Evolutionary conservation across 2,113 vertebrate species (phyloP).

Genomic region (Agapornis roseicollis): DNA sequence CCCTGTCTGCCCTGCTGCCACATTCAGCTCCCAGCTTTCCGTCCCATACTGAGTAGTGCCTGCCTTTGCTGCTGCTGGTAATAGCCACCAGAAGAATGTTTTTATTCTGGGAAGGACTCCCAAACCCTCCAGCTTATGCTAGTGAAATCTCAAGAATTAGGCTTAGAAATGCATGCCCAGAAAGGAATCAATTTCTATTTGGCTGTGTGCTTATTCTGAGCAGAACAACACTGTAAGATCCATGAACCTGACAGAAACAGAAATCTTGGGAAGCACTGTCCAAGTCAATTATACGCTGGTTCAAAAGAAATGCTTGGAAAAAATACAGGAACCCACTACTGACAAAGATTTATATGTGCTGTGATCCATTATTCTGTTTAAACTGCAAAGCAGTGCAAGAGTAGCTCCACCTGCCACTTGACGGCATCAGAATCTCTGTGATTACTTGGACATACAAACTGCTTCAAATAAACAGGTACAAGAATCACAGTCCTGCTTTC

Average conservation of each 20-base stretch:
- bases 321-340: neutral
- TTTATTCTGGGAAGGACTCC: neutral
- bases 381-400: neutral
- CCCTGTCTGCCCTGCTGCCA: neutral
- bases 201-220: neutral
- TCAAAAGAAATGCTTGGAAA: neutral
- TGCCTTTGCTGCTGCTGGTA: neutral
- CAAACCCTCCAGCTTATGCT: neutral
- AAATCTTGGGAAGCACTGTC: neutral
- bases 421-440: neutral
- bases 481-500: neutral
- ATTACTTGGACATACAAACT: neutral
- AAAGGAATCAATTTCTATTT: neutral
- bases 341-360: neutral
- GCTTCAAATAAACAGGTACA: neutral
- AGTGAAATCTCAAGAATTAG: neutral
- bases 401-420: neutral
- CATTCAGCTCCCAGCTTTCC: neutral
- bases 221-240: neutral
- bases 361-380: constrained; percentile 9
- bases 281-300: neutral
- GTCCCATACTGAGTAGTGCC: neutral
- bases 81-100: fast-evolving
- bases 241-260: neutral
- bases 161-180: neutral